phyloP scores from a whole-genome alignment of 2,113 vertebrate species.

The Colistium nudipinnis region DNA sequence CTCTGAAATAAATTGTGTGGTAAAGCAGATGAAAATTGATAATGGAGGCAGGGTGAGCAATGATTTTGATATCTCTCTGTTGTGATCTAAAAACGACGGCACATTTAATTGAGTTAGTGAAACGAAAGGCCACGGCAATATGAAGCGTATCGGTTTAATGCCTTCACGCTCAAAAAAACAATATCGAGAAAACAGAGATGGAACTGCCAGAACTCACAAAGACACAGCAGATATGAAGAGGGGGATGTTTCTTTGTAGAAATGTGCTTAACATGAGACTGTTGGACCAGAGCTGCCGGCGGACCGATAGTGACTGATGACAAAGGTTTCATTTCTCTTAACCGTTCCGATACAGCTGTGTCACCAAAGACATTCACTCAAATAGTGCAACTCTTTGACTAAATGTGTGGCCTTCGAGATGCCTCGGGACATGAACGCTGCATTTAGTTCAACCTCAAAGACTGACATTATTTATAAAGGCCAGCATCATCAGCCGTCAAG shows the following conservation, averaged over 20 bases:
- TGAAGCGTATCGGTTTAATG: slow-evolving; percentile 47
- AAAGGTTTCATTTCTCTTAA: neutral
- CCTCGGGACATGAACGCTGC: slow-evolving; percentile 55
- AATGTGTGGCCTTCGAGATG: slow-evolving; percentile 36
- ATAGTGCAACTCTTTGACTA: slow-evolving; percentile 29
- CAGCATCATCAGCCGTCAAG: slow-evolving; percentile 58
- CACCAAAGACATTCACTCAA: slow-evolving; percentile 20
- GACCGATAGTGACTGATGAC: slow-evolving; percentile 24
- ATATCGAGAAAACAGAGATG: slow-evolving; percentile 11
- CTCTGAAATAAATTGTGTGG: neutral
- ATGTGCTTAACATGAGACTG: too few species aligned
- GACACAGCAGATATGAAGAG: slow-evolving; percentile 7
- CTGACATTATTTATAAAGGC: slow-evolving; percentile 62
- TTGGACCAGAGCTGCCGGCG: slow-evolving; percentile 6
- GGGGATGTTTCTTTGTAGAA: slow-evolving; percentile 28
- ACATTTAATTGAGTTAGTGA: slow-evolving; percentile 51
- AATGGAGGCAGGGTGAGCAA: slow-evolving; percentile 39
- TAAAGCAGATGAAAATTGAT: slow-evolving; percentile 14
- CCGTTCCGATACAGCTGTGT: slow-evolving; percentile 24
- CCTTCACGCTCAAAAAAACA: slow-evolving; percentile 20
- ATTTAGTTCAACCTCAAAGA: slow-evolving; percentile 57
- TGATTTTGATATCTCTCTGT: slow-evolving; percentile 15
- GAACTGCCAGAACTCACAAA: slow-evolving; percentile 13
- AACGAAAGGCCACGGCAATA: slow-evolving; percentile 42
- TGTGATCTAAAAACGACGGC: slow-evolving; percentile 33